phyloP scores from a whole-genome alignment of 2,888 invertebrate genomes.

The Cheilosia grossa region DNA sequence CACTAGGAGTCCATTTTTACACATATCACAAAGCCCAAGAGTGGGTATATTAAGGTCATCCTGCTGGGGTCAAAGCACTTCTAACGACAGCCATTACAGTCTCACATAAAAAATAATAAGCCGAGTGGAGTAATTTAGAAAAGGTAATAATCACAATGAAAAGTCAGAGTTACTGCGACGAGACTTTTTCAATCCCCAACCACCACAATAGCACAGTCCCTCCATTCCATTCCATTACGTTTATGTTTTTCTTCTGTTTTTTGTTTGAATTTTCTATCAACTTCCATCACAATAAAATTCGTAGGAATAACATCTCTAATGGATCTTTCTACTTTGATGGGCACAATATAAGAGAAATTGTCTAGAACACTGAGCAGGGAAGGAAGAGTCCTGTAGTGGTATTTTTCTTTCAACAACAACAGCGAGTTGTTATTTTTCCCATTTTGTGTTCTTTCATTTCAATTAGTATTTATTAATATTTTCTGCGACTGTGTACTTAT shows the following conservation, averaged over 20 bases:
- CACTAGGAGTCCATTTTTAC: background rate
- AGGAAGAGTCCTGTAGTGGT: background rate
- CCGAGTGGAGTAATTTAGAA: too few species aligned
- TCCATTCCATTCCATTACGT: constrained; percentile 2
- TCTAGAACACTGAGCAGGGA: background rate
- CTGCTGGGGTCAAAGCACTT: too few species aligned
- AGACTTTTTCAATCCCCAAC: too few species aligned
- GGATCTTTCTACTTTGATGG: background rate
- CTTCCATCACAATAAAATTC: background rate
- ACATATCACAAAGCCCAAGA: too few species aligned
- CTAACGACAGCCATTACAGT: too few species aligned
- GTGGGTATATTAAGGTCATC: too few species aligned
- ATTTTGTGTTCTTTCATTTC: background rate
- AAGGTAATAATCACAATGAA: too few species aligned
- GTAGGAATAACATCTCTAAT: constrained; percentile 5
- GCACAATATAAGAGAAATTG: background rate
- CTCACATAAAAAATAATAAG: too few species aligned
- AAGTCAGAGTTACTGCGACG: too few species aligned
- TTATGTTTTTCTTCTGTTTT: background rate
- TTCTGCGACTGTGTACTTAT: too few species aligned
- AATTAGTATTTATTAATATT: background rate
- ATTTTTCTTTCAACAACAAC: background rate
- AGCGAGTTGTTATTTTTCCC: background rate
- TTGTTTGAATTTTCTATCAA: background rate
- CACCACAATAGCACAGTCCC: background rate